Conservation (phyloP, 2,113 vertebrate species). For the Pogonocichla stellata region DNA sequence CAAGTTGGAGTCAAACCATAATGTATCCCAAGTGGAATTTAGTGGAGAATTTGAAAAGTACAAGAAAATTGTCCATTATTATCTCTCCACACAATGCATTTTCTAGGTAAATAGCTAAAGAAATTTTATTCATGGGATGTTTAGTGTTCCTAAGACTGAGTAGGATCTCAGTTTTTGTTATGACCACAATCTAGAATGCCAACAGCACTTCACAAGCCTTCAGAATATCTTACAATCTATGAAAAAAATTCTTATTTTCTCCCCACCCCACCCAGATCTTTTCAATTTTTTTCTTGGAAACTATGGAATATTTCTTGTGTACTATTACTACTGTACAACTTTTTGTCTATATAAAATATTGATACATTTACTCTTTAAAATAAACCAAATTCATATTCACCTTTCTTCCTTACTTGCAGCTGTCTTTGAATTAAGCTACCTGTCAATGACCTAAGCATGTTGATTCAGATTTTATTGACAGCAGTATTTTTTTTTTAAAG, state of each 20-base stretch:
- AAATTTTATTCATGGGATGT: not conserved
- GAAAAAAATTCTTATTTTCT: not conserved
- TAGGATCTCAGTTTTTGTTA: not conserved
- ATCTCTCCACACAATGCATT: not conserved
- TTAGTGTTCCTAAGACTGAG: not conserved
- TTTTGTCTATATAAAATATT: not conserved
- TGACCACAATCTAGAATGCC: not conserved
- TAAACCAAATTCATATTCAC: not conserved
- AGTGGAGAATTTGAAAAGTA: not conserved
- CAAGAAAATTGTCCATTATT: not conserved
- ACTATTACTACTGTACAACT: not conserved
- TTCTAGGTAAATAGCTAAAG: not conserved
- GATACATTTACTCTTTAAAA: not conserved
- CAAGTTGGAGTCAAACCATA: not conserved
- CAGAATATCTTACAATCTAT: not conserved
- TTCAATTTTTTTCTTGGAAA: not conserved
- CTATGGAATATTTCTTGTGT: not conserved
- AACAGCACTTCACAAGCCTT: not conserved
- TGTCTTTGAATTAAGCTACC: not conserved
- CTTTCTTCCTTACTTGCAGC: not conserved
- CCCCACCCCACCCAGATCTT: rapidly evolving
- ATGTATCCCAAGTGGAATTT: not conserved
- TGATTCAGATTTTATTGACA: not conserved
- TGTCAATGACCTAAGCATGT: not conserved
- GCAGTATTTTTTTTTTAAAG: not conserved